phyloP scores from a whole-genome alignment of 2,113 vertebrate genomes.

The Accipiter virgatus region DNA sequence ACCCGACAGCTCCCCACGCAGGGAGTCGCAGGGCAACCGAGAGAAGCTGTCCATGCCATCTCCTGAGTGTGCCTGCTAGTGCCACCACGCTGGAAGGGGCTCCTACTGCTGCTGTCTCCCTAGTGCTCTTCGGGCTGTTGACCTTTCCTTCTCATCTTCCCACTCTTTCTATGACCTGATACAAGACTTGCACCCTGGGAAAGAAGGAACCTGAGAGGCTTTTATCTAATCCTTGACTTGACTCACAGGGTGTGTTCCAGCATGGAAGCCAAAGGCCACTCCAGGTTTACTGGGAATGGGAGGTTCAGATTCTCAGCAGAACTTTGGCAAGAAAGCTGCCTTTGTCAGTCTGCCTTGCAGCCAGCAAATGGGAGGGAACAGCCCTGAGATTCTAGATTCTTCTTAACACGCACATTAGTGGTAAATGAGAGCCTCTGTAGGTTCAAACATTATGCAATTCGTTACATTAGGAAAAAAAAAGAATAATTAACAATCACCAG shows the following conservation, averaged over 20 bases:
- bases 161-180: background rate
- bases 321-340: background rate
- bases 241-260: background rate
- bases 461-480: background rate
- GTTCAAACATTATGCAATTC: background rate
- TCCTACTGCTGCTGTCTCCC: background rate
- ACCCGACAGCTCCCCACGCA: rapidly evolving
- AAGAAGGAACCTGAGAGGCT: background rate
- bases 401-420: background rate
- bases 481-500: background rate
- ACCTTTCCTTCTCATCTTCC: background rate
- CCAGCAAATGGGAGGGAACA: background rate
- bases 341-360: background rate
- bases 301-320: conserved; percentile 1
- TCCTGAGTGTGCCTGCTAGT: rapidly evolving
- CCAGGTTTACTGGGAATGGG: conserved; percentile 26
- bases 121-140: background rate
- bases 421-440: background rate
- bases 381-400: background rate
- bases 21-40: background rate
- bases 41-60: rapidly evolving
- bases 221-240: background rate
- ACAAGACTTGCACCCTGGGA: background rate
- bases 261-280: background rate
- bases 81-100: background rate